Conservation (phyloP, 2,888 invertebrate genomes). For the Molanna angustata region DNA sequence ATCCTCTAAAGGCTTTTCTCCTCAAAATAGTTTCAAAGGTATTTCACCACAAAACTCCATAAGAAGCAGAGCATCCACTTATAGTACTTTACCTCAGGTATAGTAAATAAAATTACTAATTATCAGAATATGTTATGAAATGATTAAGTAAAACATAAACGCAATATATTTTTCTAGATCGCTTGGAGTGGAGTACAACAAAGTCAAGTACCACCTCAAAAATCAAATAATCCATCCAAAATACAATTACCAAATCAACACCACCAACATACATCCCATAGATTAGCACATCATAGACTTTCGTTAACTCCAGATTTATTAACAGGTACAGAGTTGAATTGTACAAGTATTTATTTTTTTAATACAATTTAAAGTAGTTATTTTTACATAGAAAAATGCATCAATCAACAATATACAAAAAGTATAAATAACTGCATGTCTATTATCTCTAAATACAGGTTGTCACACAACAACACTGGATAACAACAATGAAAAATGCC, state of each 20-base stretch:
- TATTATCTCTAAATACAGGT: too few species aligned
- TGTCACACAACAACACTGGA: conserved; percentile 27
- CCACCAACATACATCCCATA: conserved; percentile 33
- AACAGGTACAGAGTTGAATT: conserved; percentile 44
- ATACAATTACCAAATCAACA: conserved; percentile 35
- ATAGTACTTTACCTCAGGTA: conserved; percentile 45
- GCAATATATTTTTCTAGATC: too few species aligned
- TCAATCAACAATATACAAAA: too few species aligned
- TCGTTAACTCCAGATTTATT: conserved; percentile 55
- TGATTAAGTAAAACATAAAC: neutral
- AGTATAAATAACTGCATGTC: too few species aligned
- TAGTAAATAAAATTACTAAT: conserved; percentile 17
- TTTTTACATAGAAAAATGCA: too few species aligned
- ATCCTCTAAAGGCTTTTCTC: conserved; percentile 54
- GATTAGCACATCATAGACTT: conserved; percentile 42
- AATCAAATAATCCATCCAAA: conserved; percentile 35
- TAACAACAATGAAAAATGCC: conserved; percentile 27
- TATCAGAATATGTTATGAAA: neutral
- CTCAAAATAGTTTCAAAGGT: conserved; percentile 58
- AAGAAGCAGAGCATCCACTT: conserved; percentile 49
- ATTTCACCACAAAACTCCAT: conserved; percentile 73
- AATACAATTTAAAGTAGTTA: too few species aligned
- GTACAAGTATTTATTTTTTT: neutral
- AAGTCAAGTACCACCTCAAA: conserved; percentile 35
- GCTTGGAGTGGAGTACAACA: conserved; percentile 49